Evolutionary conservation across 2,888 invertebrate species (phyloP), one percentile per base, ranked within the genome.

Genomic region (Crossocerus cetratus): DNA sequence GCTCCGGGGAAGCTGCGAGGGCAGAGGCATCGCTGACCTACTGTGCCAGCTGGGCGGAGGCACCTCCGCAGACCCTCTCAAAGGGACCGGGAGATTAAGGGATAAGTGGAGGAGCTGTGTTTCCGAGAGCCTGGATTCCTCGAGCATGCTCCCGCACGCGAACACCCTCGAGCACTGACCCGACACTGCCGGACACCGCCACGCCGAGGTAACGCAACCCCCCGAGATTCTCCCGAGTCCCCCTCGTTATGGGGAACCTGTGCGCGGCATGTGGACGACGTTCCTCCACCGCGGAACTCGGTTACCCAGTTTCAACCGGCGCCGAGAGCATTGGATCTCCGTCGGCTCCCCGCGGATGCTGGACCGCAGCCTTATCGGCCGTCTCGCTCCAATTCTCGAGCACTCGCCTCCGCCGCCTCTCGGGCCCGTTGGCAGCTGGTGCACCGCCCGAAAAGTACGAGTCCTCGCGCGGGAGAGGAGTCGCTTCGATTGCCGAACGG

Each of bases 241-340:
- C 43, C 5, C 43, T 43, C 43, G 43, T 66, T 63, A 66, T 68
- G 76, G 71, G 75, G 71, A 68, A 65, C 59, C 68, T 62, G 63
- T 67, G 67, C 70, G 65, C 64, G 61, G 56, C 66, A 70, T 73
- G 73, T 76, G 73, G 77, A 73, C 69, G 62, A 62, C 18, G 55
- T 20, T 66, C 32, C 11, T 61, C 65, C 54, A 57, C 66, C 55
- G 45, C 45, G 59, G 67, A 66, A 54, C 20, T 74, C 67, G 64
- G 42, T 69, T 74, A 62, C 45, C 60, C 42, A 44, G 70, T 74
- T 67, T 56, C 16, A 49, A 49, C 4, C 4, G 14, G 1, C 49
- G 8, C 43, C 43, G 13, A 5, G 43, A 43, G 43, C 32, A 32
- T 32, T 32, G 49, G 16, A 49, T 49, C 49, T 49, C 49, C 45